Percentiles rank a stretch among this genome's conserved stretches.
Evolutionary conservation across 1,140 invertebrate genomes (phyloP).

Genomic region (Eulimnadia texana): DNA sequence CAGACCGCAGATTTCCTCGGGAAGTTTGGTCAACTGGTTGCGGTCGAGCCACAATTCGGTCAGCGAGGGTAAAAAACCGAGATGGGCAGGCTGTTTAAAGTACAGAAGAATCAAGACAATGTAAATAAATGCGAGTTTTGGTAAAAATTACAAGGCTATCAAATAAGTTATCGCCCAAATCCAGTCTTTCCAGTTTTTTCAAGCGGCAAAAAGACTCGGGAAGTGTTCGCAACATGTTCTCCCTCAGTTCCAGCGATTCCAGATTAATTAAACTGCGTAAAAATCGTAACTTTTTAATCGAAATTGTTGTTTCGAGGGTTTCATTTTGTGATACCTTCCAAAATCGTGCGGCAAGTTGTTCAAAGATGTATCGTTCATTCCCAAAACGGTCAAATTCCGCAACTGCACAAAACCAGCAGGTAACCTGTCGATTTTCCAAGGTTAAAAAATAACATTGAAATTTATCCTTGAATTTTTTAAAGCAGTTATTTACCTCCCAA

Average conservation of each 20-base stretch:
- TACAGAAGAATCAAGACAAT: constrained; percentile 17
- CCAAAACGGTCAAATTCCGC: constrained; percentile 79
- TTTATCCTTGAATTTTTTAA: constrained; percentile 83
- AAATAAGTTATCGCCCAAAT: constrained; percentile 97
- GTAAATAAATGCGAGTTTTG: no score
- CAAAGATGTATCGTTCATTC: constrained; percentile 94
- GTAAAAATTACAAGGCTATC: constrained; percentile 74
- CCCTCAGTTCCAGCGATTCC: constrained; percentile 83
- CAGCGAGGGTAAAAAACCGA: constrained; percentile 79
- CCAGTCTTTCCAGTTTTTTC: constrained; percentile 76
- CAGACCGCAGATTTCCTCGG: constrained; percentile 80
- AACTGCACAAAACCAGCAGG: constrained; percentile 89
- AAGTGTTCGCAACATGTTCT: constrained; percentile 87
- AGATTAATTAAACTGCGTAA: constrained; percentile 65
- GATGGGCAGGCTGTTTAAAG: constrained; percentile 67
- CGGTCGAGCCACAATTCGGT: constrained; percentile 97
- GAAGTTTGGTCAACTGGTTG: constrained; percentile 85
- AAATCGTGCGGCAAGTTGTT: constrained; percentile 87
- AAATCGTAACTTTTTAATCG: no score
- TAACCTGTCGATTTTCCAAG: constrained; percentile 49
- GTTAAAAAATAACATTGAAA: constrained; percentile 52
- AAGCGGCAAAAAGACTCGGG: constrained; percentile 79
- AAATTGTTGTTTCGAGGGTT: constrained; percentile 57
- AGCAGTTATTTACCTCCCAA: constrained; percentile 75
- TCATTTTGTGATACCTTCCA: constrained; percentile 74